phyloP scores from a whole-genome alignment of 1,140 invertebrate genomes.

The Phocides pigmalion region DNA sequence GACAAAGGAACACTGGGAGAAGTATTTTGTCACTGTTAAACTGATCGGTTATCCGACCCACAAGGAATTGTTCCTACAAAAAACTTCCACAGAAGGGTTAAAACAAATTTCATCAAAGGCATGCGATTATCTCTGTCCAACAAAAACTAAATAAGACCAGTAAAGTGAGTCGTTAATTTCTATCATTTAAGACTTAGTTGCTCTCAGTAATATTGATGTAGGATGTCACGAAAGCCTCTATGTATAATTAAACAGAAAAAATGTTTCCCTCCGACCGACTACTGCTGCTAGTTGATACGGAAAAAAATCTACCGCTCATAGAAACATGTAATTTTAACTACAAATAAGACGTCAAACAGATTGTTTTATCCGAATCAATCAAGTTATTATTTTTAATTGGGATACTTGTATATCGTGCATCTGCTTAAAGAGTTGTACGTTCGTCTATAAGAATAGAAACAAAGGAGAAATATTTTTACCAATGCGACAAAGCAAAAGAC shows the following conservation, averaged over 20 bases:
- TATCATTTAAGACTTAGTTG: conserved; percentile 50
- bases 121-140: conserved; percentile 59
- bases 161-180: conserved; percentile 55
- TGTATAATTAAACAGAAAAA: conserved; percentile 46
- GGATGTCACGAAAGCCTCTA: conserved; percentile 55
- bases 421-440: conserved; percentile 20
- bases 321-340: conserved; percentile 68
- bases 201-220: conserved; percentile 51
- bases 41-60: conserved; percentile 62
- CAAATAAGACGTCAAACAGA: conserved; percentile 73
- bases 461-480: no score
- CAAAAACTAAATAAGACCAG: conserved; percentile 48
- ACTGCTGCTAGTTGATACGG: conserved; percentile 52
- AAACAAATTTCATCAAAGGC: conserved; percentile 70
- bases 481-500: no score
- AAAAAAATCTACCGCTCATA: conserved; percentile 48
- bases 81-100: conserved; percentile 62
- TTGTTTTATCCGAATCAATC: conserved; percentile 70
- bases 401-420: conserved; percentile 38
- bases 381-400: conserved; percentile 77
- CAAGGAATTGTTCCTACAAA: conserved; percentile 49
- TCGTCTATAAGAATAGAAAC: no score
- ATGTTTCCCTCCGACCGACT: conserved; percentile 45
- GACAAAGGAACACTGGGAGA: conserved; percentile 70
- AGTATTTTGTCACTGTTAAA: conserved; percentile 81